These are phyloP conservation scores for Lophura nycthemera DNA, from an alignment of 2,113 vertebrate species.

Conservation along the genomic window DNA sequence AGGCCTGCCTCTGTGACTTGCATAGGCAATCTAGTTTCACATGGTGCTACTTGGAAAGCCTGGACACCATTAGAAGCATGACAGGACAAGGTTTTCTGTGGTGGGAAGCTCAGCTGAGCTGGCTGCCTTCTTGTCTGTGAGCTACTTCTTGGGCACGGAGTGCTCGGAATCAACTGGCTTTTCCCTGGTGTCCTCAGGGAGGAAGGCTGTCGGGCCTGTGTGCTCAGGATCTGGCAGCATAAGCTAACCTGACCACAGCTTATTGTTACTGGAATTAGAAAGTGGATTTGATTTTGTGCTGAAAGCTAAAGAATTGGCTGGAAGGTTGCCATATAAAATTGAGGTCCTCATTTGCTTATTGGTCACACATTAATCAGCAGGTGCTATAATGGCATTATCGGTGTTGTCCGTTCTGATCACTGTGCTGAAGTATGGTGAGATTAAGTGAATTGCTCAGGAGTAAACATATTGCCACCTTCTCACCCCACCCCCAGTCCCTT, in stretches of 20 bases:
- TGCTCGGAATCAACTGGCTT: not conserved
- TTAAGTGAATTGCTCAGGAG: not conserved
- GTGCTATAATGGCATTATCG: not conserved
- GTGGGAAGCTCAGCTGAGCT: not conserved
- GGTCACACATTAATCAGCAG: not conserved
- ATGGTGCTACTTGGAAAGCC: fast-evolving
- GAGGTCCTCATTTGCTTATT: not conserved
- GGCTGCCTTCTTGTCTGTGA: not conserved
- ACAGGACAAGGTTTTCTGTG: not conserved
- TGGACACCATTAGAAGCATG: fast-evolving
- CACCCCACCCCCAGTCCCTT: not conserved
- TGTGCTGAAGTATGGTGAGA: not conserved
- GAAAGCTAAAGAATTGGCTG: not conserved
- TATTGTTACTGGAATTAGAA: not conserved
- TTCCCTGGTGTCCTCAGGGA: not conserved
- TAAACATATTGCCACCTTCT: not conserved
- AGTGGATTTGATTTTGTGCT: not conserved
- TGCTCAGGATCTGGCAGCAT: not conserved
- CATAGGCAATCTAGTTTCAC: not conserved
- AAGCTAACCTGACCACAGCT: not conserved
- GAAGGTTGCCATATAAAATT: not conserved
- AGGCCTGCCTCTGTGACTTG: constrained; percentile 37
- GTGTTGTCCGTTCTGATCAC: not conserved
- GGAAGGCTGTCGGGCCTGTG: not conserved
- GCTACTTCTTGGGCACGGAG: not conserved